Evolutionary conservation across 2,888 invertebrate species (phyloP).

Genomic region (Chrysodeixis includens): DNA sequence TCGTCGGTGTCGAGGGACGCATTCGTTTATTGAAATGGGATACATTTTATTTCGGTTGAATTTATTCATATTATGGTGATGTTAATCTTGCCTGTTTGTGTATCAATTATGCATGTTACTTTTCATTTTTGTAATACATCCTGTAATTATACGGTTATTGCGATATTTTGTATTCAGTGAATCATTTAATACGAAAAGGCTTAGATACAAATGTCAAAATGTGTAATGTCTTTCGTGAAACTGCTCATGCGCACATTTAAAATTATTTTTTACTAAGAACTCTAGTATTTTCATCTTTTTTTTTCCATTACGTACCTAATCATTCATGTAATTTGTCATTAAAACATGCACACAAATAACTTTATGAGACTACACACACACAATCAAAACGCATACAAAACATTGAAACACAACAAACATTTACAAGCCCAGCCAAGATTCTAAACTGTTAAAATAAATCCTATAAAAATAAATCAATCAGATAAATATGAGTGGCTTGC

Average conservation of each 20-base stretch:
- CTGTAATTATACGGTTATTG: too few relatives aligned
- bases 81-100: slow-evolving; percentile 24
- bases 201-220: too few relatives aligned
- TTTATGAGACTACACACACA: not conserved
- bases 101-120: not conserved
- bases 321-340: too few relatives aligned
- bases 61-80: slow-evolving; percentile 38
- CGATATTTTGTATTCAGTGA: too few relatives aligned
- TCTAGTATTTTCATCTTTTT: too few relatives aligned
- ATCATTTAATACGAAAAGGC: too few relatives aligned
- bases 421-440: not conserved
- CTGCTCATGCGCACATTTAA: too few relatives aligned
- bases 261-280: too few relatives aligned
- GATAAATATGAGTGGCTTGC: slow-evolving; percentile 71
- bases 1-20: slow-evolving; percentile 68
- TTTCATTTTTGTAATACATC: not conserved
- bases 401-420: not conserved
- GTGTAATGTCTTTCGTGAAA: too few relatives aligned
- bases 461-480: slow-evolving; percentile 57
- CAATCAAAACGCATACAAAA: not conserved
- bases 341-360: too few relatives aligned
- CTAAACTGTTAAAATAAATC: slow-evolving; percentile 35
- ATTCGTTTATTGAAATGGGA: slow-evolving; percentile 81
- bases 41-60: slow-evolving; percentile 28
- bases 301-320: too few relatives aligned